Conservation (phyloP, 2,113 vertebrate genomes). For the Oreochromis spilurus region DNA sequence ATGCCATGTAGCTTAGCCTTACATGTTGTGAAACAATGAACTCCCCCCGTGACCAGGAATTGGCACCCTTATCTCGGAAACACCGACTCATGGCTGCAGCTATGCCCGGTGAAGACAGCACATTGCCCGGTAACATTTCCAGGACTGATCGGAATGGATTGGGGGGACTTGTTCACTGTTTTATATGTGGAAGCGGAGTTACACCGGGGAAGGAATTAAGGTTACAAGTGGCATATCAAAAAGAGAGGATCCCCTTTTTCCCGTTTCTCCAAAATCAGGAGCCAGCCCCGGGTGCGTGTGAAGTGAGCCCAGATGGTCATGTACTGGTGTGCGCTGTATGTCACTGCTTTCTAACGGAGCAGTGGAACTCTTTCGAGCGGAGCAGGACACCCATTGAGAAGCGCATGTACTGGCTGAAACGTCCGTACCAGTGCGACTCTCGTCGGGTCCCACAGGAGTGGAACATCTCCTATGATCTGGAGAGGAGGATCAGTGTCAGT, state of each 20-base stretch:
- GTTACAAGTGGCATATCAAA: constrained; percentile 78
- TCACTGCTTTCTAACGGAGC: constrained; percentile 89
- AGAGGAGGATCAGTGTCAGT: constrained; percentile 59
- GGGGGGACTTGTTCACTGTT: constrained; percentile 80
- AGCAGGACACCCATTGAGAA: constrained; percentile 89
- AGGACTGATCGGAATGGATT: constrained; percentile 68
- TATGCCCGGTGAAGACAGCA: constrained; percentile 67
- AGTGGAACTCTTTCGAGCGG: constrained; percentile 94
- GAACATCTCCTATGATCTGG: constrained; percentile 79
- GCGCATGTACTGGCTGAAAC: constrained; percentile 95
- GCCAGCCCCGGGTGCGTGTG: constrained; percentile 88
- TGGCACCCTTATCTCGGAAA: constrained; percentile 80
- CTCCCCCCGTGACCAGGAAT: constrained; percentile 66
- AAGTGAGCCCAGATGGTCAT: constrained; percentile 79
- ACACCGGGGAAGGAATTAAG: constrained; percentile 81
- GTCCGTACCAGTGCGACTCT: constrained; percentile 87
- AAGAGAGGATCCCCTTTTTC: constrained; percentile 81
- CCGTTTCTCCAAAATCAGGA: constrained; percentile 92
- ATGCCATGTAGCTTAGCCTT: constrained; percentile 42
- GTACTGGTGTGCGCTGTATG: constrained; percentile 90
- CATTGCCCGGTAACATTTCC: constrained; percentile 61
- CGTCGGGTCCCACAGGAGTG: constrained; percentile 78
- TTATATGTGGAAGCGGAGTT: constrained; percentile 88
- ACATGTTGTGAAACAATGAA: constrained; percentile 61
- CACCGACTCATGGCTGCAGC: constrained; percentile 87